phyloP scores from a whole-genome alignment of 37 sponge, comb jelly and placozoan genomes.

The Corticium candelabrum region DNA sequence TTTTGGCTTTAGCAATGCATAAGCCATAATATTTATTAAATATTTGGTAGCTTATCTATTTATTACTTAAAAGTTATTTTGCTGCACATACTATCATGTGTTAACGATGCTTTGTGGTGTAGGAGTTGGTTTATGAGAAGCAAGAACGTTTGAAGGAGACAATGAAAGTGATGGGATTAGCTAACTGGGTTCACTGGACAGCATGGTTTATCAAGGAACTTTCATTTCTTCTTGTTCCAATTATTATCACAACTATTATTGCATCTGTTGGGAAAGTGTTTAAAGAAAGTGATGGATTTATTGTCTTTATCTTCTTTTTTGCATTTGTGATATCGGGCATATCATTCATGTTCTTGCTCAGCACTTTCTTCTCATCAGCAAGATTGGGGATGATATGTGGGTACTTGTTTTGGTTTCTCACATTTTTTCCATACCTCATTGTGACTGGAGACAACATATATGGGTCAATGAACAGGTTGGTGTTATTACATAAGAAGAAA shows the following conservation, averaged over 20 bases:
- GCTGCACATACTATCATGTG: no score
- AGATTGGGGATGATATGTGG: constrained; percentile 49
- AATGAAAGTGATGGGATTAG: constrained; percentile 93
- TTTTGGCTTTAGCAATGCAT: no score
- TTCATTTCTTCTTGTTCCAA: constrained; percentile 47
- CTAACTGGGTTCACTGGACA: constrained; percentile 57
- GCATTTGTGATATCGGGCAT: constrained; percentile 10
- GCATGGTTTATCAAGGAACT: constrained; percentile 85
- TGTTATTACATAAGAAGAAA: no score
- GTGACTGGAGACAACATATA: constrained; percentile 2
- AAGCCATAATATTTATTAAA: no score
- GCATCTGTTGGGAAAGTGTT: constrained; percentile 3
- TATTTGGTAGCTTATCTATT: no score
- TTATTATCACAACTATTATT: constrained; percentile 46
- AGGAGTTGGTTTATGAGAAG: constrained; percentile 41
- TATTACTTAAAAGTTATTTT: no score
- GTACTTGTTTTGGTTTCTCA: constrained; percentile 57
- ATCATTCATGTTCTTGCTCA: constrained; percentile 26
- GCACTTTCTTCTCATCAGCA: constrained; percentile 73
- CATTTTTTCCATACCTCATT: constrained; percentile 51
- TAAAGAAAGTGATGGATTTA: background rate
- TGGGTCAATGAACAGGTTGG: background rate
- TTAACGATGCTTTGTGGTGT: no score
- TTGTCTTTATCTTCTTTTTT: constrained; percentile 13
- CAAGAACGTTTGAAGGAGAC: constrained; percentile 47